Base-by-base conservation (phyloP, 1,140 invertebrate genomes). In the Pentalonia nigronervosa region DNA sequence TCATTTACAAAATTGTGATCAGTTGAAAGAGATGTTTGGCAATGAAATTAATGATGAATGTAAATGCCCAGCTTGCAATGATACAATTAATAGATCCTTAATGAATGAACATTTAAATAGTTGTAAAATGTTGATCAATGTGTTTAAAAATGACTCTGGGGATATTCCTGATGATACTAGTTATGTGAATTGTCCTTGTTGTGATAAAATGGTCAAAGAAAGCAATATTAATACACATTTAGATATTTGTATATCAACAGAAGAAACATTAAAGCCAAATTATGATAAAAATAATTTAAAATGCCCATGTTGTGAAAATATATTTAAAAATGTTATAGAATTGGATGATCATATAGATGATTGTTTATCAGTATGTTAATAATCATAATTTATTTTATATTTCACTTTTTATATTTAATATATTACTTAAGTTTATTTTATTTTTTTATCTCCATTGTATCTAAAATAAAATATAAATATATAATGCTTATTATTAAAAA, bases 1-100 rank as follows among this genome's bases (percentile, higher is more conserved):
- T 84, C 60, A 93, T 81, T 60, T 67, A 47, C n/a, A 67, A 86
- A 94, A 89, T 25, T 88, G 92, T 45, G 47, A 67, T 47, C 48
- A 53, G 11, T 53, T 91, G 45, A 90, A 45, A 45, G 91, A 93
- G 90, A 94, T 95, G 1, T 95, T 95, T n/a, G 47, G 94, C 30
- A 95, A 95, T 25, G 95, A 95, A 89, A 94, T 95, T 93, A 91
- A 94, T 56, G 94, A 94, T 91, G 53, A 89, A 7, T 95, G 95
- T 53, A 95, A 95, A 87, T 97, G 96, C 95, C 96, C 96, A 23
- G 94, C 96, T 88, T 97, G 96, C 94, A 95, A 95, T 90, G 94
- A 93, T 34, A 94, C 93, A 93, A 90, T 97, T 25, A 94, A 94
- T 81, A 94, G 94, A 91, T 87, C 94, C 34, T 93, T 95, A 93